phyloP scores from a whole-genome alignment of 2,113 vertebrate species.

The Eulemur rufifrons region DNA sequence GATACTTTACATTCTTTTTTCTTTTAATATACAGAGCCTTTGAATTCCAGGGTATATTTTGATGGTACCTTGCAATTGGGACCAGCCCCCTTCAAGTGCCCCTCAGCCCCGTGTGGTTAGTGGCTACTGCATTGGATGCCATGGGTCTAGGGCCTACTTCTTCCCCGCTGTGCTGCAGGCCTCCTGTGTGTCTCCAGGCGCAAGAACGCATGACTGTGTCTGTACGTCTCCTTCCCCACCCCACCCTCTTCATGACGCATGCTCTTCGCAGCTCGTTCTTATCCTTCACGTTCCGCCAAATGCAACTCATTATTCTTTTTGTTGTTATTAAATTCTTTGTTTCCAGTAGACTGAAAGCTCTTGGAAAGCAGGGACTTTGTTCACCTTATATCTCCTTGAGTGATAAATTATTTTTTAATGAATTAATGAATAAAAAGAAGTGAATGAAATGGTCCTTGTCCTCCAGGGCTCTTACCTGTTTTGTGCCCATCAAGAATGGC shows the following conservation, averaged over 20 bases:
- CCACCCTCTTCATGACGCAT: background rate
- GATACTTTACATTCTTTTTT: background rate
- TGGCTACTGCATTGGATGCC: background rate
- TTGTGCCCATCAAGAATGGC: background rate
- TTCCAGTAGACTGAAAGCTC: background rate
- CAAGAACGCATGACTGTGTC: accelerated
- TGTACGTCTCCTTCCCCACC: background rate
- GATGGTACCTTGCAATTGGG: background rate
- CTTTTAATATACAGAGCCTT: background rate
- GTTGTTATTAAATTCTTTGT: background rate
- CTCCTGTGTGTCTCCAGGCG: background rate
- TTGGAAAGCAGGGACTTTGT: background rate
- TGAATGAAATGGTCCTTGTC: background rate
- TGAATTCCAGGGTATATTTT: background rate
- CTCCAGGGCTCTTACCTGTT: background rate
- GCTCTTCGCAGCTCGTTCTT: background rate
- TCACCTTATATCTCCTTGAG: background rate
- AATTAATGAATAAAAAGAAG: background rate
- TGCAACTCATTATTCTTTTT: background rate
- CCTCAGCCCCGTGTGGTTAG: background rate
- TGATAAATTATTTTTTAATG: background rate
- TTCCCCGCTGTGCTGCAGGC: background rate
- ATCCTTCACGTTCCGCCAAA: background rate
- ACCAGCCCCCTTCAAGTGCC: background rate
- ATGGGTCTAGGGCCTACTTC: no score